A percentile compares a stretch with the other conserved stretches of the same genome.
Evolutionary conservation across 2,888 invertebrate genomes (phyloP).

Genomic region (Eudasyphora cyanicolor): DNA sequence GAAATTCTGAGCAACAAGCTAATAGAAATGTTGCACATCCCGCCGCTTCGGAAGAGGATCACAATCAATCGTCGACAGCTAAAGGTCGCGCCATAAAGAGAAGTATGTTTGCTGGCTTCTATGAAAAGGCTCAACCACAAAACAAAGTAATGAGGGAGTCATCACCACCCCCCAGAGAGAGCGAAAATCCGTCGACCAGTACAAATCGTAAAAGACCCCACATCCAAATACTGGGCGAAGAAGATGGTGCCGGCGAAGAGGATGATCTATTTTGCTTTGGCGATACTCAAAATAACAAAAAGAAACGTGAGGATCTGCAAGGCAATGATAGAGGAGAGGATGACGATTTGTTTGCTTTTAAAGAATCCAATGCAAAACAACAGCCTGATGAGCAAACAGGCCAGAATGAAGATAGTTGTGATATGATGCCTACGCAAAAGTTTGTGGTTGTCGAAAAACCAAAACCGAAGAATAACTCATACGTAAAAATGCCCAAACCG

Average conservation of each 20-base stretch:
- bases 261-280: slow-evolving; percentile 75
- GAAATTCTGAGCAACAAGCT: neutral
- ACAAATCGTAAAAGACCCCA: slow-evolving; percentile 70
- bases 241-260: slow-evolving; percentile 69
- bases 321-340: slow-evolving; percentile 46
- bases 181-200: slow-evolving; percentile 6
- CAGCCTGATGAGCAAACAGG: slow-evolving; percentile 8
- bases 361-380: slow-evolving; percentile 13
- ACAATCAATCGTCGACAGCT: slow-evolving; percentile 16
- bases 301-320: slow-evolving; percentile 51
- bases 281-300: slow-evolving; percentile 57
- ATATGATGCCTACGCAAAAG: slow-evolving; percentile 67
- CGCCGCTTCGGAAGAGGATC: neutral
- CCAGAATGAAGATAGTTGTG: slow-evolving; percentile 61
- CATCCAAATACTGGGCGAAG: slow-evolving; percentile 72
- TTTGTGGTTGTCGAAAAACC: slow-evolving; percentile 54
- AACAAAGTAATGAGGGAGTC: slow-evolving; percentile 42
- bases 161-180: slow-evolving; percentile 2
- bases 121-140: slow-evolving; percentile 45
- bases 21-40: neutral
- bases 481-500: slow-evolving; percentile 63
- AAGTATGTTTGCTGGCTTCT: slow-evolving; percentile 20
- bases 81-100: slow-evolving; percentile 18
- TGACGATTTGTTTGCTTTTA: slow-evolving; percentile 70
- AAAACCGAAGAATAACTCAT: slow-evolving; percentile 56